These are phyloP conservation scores for Phoronis australis DNA, from an alignment of 2,888 invertebrate genomes.

Conservation along the genomic window DNA sequence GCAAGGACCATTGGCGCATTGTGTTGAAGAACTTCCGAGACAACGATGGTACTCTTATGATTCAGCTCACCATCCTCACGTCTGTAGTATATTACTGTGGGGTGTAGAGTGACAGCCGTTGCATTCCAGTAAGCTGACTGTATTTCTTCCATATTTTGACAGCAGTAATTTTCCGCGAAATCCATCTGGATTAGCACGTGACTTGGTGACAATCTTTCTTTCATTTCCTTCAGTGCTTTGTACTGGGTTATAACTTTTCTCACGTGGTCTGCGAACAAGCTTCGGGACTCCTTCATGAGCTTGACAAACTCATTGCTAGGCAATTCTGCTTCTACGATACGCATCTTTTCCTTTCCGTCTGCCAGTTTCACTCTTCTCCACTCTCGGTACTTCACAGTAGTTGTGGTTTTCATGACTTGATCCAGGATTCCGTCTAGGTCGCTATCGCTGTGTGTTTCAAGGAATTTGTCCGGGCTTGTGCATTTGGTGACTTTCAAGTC, in stretches of 20 bases:
- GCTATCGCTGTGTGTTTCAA: conserved; percentile 4
- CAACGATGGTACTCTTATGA: conserved; percentile 12
- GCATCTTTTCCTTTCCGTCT: neutral
- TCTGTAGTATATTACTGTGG: conserved; percentile 12
- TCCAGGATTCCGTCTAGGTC: conserved; percentile 1
- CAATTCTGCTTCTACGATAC: neutral
- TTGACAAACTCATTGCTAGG: conserved; percentile 3
- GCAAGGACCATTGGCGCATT: too few relatives aligned
- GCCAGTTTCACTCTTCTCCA: too few relatives aligned
- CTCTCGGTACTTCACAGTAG: neutral
- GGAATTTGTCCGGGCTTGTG: conserved; percentile 13
- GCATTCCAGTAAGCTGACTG: too few relatives aligned
- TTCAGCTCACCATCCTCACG: neutral
- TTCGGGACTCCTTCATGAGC: too few relatives aligned
- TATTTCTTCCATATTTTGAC: conserved; percentile 9
- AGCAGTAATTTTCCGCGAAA: conserved; percentile 12
- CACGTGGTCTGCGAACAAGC: conserved; percentile 1
- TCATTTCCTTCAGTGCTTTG: neutral
- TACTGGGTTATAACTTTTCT: conserved; percentile 1
- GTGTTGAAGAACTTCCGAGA: conserved; percentile 16
- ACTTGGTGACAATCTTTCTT: conserved; percentile 9
- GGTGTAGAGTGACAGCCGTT: conserved; percentile 10
- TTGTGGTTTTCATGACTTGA: neutral
- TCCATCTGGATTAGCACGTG: too few relatives aligned
- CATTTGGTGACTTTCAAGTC: too few relatives aligned